Evolutionary conservation across 2,888 invertebrate genomes (phyloP), one percentile per base, ranked within the genome.

Genomic region (Sinelater perroti): DNA sequence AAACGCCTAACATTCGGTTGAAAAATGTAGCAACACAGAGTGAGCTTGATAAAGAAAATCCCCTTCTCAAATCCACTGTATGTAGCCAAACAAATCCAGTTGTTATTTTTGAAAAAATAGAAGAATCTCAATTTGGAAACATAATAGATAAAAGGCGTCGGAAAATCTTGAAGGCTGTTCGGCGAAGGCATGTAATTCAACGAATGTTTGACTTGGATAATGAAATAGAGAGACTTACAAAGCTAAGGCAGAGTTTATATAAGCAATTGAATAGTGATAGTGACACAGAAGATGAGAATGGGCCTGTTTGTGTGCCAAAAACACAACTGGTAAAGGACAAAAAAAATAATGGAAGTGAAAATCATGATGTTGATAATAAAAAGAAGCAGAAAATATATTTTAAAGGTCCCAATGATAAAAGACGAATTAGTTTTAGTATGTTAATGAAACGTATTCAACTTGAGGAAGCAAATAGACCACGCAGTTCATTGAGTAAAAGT

Each of bases 191-290:
- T 3, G 20, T 31, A 2, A 31, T 59, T 14, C 17, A 59, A 10
- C 18, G 46, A 14, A 59, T 59, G 59, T 31, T 65, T 17, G 50
- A 64, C 30, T 67, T 73, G 26, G 73, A 75, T 62, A 55, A 62
- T 28, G 71, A 69, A 53, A 67, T 75, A 45, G 58, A 55, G 40
- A 60, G 67, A 36, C 58, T 75, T 11, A 66, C 65, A 6, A 60
- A 65, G 36, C 64, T 69, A 31, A 62, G 71, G 17, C 65, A 68
- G 49, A 18, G 50, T 70, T 26, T 67, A 64, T 65, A 57, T 52
- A 18, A 64, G 52, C 40, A 16, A 61, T 40, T 60, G 13, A 24
- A 16, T 7, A 14, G 8, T 8, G 46, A 51, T 11, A 35, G 21
- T 44, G 51, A 51, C n/a, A 17, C 24, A 3, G 50, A 54, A 11